These are phyloP conservation scores for Meteorus cinctellus DNA, from an alignment of 2,888 invertebrate species.

Conservation along the genomic window DNA sequence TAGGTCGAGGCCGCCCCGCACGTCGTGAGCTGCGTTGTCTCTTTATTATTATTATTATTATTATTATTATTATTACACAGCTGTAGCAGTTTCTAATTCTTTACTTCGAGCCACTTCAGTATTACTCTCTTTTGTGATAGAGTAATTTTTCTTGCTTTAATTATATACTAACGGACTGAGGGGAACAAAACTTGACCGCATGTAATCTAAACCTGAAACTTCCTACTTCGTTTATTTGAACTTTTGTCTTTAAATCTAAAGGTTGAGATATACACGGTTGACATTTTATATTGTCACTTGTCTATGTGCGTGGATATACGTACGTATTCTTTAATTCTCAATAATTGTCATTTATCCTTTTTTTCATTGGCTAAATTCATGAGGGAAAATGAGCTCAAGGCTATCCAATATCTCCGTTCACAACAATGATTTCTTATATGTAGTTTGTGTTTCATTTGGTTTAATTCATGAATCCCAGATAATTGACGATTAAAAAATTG, in stretches of 20 bases:
- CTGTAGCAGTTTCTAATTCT: neutral
- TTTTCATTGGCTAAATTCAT: neutral
- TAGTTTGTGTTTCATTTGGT: too few relatives aligned
- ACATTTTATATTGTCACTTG: neutral
- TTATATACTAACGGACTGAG: neutral
- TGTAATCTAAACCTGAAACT: neutral
- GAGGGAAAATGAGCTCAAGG: neutral
- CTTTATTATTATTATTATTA: slow-evolving; percentile 55
- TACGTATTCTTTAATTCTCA: neutral
- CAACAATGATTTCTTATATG: neutral
- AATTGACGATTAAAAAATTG: too few relatives aligned
- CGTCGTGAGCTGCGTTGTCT: slow-evolving; percentile 63
- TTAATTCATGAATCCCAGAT: too few relatives aligned
- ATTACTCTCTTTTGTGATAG: neutral
- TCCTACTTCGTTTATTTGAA: neutral
- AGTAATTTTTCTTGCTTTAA: neutral
- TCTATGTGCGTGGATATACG: neutral
- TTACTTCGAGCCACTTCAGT: neutral
- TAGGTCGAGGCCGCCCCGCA: slow-evolving; percentile 60
- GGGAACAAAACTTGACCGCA: neutral
- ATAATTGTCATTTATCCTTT: neutral
- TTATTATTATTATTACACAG: neutral
- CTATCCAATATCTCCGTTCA: neutral
- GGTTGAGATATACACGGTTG: neutral
- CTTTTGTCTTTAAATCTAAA: neutral